Conservation (phyloP, 2,888 invertebrate species). For the Bimastos eiseni region DNA sequence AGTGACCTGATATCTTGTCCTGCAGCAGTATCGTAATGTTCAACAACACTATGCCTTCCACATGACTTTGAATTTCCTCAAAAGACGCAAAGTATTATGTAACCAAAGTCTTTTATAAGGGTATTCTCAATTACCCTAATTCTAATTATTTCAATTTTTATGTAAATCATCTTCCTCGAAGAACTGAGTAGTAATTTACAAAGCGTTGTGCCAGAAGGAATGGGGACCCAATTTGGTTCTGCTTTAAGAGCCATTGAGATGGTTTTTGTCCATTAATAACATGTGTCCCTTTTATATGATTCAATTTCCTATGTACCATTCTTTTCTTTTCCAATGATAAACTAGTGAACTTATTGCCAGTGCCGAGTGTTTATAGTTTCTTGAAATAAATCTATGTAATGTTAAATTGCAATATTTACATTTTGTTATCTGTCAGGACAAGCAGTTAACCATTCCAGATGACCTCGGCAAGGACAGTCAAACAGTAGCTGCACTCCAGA, state of each 20-base stretch:
- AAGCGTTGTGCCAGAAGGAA: not conserved
- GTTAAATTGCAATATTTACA: not conserved
- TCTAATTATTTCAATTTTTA: too few species aligned
- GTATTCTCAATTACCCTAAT: too few species aligned
- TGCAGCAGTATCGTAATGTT: not conserved
- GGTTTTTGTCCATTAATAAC: not conserved
- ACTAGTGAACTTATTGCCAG: not conserved
- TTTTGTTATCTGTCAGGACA: slow-evolving; percentile 67
- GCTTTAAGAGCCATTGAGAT: not conserved
- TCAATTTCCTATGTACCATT: not conserved
- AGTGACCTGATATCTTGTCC: not conserved
- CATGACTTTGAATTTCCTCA: too few species aligned
- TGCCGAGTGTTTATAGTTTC: not conserved
- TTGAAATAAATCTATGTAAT: not conserved
- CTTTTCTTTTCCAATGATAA: not conserved
- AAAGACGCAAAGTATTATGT: too few species aligned
- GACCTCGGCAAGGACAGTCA: slow-evolving; percentile 97
- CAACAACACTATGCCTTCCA: too few species aligned
- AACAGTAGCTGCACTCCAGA: slow-evolving; percentile 88
- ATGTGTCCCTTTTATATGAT: not conserved
- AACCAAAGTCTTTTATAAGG: too few species aligned
- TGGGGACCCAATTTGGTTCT: not conserved
- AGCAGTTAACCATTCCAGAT: slow-evolving; percentile 92
- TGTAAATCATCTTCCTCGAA: too few species aligned
- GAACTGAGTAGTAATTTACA: not conserved